phyloP scores from a whole-genome alignment of 1,140 invertebrate species.

The Brachionus plicatilis region DNA sequence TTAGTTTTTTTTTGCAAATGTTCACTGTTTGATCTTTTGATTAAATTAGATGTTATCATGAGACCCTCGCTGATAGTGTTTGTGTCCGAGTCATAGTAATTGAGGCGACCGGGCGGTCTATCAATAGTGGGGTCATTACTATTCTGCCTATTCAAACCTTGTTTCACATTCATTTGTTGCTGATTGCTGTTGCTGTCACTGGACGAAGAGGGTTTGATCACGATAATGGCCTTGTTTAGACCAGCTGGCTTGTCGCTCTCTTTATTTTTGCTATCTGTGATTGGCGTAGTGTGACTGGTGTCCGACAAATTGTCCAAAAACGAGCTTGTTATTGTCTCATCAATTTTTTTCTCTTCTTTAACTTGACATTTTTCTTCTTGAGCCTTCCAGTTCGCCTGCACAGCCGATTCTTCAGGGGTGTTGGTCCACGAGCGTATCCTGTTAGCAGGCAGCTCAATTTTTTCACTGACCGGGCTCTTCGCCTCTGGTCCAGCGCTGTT shows the following conservation, averaged over 20 bases:
- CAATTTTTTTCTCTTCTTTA: not conserved
- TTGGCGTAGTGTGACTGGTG: not conserved
- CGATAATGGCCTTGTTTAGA: not conserved
- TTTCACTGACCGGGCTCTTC: not conserved
- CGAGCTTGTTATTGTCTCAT: not conserved
- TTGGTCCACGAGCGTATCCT: not conserved
- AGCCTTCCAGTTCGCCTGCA: no score
- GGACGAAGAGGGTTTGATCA: not conserved
- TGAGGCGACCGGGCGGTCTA: not conserved
- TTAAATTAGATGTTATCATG: conserved; percentile 28
- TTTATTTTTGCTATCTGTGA: not conserved
- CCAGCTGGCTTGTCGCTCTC: not conserved
- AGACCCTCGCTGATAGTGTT: conserved; percentile 29
- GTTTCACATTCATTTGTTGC: not conserved
- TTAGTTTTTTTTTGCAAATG: not conserved
- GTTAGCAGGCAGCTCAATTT: not conserved
- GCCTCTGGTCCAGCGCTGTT: not conserved
- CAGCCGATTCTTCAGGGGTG: not conserved
- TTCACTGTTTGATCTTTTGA: conserved; percentile 14
- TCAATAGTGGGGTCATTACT: conserved; percentile 20
- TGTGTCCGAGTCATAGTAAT: conserved; percentile 38
- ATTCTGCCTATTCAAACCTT: not conserved
- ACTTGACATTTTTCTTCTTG: not conserved
- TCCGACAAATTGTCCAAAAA: not conserved
- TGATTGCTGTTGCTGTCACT: not conserved